Conservation (phyloP, 2,888 invertebrate species). For the Adelphocoris suturalis region DNA sequence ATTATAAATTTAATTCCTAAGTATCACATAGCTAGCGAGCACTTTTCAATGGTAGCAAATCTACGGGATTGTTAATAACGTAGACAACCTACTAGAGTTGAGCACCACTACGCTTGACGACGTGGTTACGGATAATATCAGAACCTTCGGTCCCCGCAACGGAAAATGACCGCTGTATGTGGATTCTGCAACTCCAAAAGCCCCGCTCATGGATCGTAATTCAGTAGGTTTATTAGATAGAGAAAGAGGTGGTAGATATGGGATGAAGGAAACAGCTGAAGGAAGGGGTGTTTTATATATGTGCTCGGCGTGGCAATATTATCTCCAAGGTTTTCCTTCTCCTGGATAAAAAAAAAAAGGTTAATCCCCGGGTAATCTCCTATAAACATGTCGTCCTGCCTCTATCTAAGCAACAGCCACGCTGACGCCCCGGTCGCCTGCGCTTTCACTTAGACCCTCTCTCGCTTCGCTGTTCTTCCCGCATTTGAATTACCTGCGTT, state of each 20-base stretch:
- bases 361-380: conserved; percentile 11
- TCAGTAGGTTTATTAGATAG: conserved; percentile 24
- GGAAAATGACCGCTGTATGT: not conserved
- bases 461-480: not conserved
- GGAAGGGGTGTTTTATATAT: conserved; percentile 26
- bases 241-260: conserved; percentile 28
- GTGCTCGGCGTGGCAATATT: conserved; percentile 31
- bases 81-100: not conserved
- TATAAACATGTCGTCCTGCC: conserved; percentile 20
- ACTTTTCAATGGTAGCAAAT: too few species aligned
- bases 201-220: not conserved
- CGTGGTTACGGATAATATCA: not conserved
- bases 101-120: not conserved
- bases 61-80: too few species aligned
- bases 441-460: not conserved
- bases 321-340: conserved; percentile 21
- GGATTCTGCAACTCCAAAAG: not conserved
- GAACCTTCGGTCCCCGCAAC: not conserved
- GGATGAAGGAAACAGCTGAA: conserved; percentile 30
- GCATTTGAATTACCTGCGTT: not conserved
- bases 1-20: too few species aligned
- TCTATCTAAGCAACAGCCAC: not conserved
- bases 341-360: not conserved
- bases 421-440: not conserved
- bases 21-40: too few species aligned